Conservation (phyloP, 2,113 vertebrate genomes). For the Amphiprion ocellaris region DNA sequence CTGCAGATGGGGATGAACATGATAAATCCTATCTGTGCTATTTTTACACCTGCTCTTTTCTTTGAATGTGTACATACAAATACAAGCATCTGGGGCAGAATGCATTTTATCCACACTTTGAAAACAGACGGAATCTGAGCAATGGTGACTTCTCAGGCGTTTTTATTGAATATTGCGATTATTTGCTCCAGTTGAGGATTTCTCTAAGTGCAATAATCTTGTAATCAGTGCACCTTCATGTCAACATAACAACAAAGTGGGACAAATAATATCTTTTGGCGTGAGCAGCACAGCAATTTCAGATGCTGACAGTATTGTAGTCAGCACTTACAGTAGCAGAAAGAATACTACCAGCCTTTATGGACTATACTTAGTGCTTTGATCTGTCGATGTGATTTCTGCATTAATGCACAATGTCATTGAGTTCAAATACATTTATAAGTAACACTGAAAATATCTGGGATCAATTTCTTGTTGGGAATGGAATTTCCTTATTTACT, state of each 20-base stretch:
- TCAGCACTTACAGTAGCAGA: constrained; percentile 9
- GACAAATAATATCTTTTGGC: constrained; percentile 15
- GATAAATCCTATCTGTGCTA: neutral
- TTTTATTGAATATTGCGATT: constrained; percentile 7
- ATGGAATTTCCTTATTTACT: neutral
- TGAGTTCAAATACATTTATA: constrained; percentile 11
- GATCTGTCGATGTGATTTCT: neutral
- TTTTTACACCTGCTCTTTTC: neutral
- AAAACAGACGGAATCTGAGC: neutral
- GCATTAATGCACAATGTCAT: constrained; percentile 6
- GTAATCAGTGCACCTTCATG: constrained; percentile 7
- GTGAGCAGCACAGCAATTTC: constrained; percentile 11
- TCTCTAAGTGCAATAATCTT: constrained; percentile 21
- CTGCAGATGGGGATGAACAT: neutral
- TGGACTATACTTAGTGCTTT: constrained; percentile 10
- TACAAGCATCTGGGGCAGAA: neutral
- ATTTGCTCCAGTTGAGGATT: neutral
- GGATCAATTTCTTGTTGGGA: neutral
- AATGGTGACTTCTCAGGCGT: neutral
- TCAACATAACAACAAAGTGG: constrained; percentile 11
- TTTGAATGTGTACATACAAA: constrained; percentile 6
- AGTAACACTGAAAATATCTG: neutral
- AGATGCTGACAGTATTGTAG: neutral
- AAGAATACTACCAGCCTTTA: constrained; percentile 20
- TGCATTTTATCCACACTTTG: neutral